Percentiles rank a stretch among this genome's conserved stretches.
Conservation (phyloP, 2,113 vertebrate genomes). For the Promerops cafer region DNA sequence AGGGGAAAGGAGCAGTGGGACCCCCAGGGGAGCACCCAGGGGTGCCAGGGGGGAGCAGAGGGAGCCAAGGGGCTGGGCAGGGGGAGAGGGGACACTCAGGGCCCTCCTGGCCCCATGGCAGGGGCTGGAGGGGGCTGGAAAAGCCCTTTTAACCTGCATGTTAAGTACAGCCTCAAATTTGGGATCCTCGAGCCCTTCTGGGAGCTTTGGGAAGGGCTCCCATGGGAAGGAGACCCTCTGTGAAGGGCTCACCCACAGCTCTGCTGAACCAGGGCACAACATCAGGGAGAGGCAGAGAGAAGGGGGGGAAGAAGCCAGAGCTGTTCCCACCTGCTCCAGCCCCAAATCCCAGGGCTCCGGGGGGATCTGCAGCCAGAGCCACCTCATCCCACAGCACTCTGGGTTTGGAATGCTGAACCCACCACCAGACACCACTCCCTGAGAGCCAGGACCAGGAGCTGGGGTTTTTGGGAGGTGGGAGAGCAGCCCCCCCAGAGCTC, state of each 20-base stretch:
- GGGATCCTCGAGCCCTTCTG: neutral
- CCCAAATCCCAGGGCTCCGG: neutral
- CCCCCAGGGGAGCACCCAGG: neutral
- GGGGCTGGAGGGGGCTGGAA: neutral
- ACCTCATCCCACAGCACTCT: fast-evolving
- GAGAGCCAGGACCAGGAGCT: neutral
- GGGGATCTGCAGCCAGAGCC: neutral
- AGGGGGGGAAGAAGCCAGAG: neutral
- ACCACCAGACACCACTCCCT: neutral
- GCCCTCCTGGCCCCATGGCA: fast-evolving
- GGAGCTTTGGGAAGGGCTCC: neutral
- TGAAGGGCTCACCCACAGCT: neutral
- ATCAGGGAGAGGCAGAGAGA: neutral
- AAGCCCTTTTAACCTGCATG: neutral
- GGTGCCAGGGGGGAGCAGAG: neutral
- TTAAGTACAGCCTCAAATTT: neutral
- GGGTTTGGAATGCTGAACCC: neutral
- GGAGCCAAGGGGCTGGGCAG: neutral
- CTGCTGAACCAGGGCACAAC: neutral
- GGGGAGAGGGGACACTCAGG: neutral
- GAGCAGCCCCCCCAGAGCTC: neutral
- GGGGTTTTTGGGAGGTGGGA: neutral
- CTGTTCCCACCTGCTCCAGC: neutral
- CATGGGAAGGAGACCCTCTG: neutral
- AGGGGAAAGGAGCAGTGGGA: neutral